Evolutionary conservation across 2,888 invertebrate genomes (phyloP).

Genomic region (Drosophila nr. fundita): DNA sequence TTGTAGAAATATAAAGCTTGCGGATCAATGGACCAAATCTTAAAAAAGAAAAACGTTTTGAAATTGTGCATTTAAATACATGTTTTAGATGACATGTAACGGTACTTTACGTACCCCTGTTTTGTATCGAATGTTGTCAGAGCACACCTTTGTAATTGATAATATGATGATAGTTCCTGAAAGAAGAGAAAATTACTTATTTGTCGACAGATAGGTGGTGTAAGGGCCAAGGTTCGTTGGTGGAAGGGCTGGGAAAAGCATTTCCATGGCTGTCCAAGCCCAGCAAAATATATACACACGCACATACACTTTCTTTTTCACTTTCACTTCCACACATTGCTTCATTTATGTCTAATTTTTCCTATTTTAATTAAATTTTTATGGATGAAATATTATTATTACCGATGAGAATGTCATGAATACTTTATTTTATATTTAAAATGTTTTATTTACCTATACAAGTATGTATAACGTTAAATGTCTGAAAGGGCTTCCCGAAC

Average conservation of each 20-base stretch:
- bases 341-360: not conserved
- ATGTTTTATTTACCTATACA: slow-evolving; percentile 6
- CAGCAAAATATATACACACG: not conserved
- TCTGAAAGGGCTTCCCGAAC: slow-evolving; percentile 5
- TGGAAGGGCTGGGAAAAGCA: not conserved
- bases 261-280: not conserved
- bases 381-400: not conserved
- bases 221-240: not conserved
- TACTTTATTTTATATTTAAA: not conserved
- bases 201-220: not conserved
- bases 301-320: slow-evolving; percentile 5
- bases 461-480: slow-evolving; percentile 8
- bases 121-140: slow-evolving; percentile 5
- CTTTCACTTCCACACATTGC: slow-evolving; percentile 1
- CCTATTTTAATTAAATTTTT: not conserved
- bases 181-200: not conserved
- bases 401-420: not conserved
- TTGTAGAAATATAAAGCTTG: slow-evolving; percentile 14
- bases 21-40: slow-evolving; percentile 15
- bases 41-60: not conserved
- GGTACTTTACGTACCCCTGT: not conserved
- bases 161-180: slow-evolving; percentile 2
- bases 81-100: not conserved
- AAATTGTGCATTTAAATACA: not conserved
- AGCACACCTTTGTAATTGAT: slow-evolving; percentile 10